A percentile compares a stretch with the other conserved stretches of the same genome.
These are phyloP conservation scores for Danio jaintianensis DNA, from an alignment of 2,797 vertebrate genomes.

Conservation along the genomic window DNA sequence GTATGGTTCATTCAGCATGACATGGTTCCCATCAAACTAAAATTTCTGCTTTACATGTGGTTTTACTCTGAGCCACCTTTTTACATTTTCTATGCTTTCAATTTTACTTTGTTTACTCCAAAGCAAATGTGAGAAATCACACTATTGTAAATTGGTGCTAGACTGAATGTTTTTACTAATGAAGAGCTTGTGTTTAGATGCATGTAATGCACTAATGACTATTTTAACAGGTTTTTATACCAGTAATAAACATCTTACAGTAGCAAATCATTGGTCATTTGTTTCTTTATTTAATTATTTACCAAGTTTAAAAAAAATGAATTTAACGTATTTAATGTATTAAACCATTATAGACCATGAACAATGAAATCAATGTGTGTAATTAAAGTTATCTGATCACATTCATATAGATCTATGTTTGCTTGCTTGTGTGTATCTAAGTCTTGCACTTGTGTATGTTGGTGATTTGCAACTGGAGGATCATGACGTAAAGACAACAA, in stretches of 20 bases:
- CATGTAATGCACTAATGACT: background rate
- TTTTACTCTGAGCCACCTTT: background rate
- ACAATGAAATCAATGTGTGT: background rate
- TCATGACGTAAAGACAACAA: constrained; percentile 68
- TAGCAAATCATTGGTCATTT: background rate
- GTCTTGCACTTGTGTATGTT: constrained; percentile 37
- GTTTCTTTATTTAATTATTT: background rate
- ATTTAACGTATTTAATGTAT: background rate
- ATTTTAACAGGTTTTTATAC: constrained; percentile 17
- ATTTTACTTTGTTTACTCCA: background rate
- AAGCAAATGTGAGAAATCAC: background rate
- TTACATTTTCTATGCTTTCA: background rate
- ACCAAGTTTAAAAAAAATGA: background rate
- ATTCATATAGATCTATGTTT: background rate
- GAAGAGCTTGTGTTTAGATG: constrained; percentile 1
- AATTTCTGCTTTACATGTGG: background rate
- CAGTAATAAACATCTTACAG: background rate
- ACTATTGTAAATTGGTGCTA: background rate
- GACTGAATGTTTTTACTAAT: background rate
- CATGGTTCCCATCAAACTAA: background rate
- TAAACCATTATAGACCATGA: background rate
- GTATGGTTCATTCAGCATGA: background rate
- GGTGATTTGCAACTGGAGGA: constrained; percentile 47
- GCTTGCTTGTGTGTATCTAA: background rate
- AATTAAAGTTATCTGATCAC: background rate